phyloP scores from a whole-genome alignment of 1,140 invertebrate genomes.

The Ostrea denselamellosa region DNA sequence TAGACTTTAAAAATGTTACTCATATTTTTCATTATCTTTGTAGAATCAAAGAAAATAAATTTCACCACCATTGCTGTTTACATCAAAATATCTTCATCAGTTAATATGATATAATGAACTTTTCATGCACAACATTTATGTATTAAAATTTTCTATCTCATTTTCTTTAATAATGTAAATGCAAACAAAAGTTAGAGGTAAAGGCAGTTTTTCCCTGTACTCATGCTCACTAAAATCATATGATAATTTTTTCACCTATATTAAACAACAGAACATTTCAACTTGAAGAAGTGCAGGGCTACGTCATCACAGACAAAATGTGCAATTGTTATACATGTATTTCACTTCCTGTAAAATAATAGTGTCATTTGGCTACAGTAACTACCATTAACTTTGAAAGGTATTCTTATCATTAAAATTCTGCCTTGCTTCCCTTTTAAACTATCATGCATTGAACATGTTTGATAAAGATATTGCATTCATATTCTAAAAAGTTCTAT shows the following conservation, averaged over 20 bases:
- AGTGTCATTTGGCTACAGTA: background rate
- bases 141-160: background rate
- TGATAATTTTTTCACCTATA: background rate
- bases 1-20: background rate
- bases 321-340: slow-evolving; percentile 11
- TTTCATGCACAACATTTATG: slow-evolving; percentile 8
- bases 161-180: background rate
- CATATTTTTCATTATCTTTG: background rate
- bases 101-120: background rate
- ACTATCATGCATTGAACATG: background rate
- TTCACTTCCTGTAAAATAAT: slow-evolving; percentile 32
- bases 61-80: background rate
- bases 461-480: background rate
- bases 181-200: background rate
- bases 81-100: background rate
- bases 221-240: slow-evolving; percentile 17
- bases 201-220: background rate
- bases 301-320: slow-evolving; percentile 4
- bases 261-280: background rate
- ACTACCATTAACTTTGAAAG: background rate
- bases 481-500: no score
- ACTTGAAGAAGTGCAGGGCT: background rate
- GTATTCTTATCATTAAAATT: background rate
- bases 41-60: background rate
- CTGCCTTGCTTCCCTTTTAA: background rate